Evolutionary conservation across 2,113 vertebrate genomes (phyloP).

Genomic region (Talpa occidentalis): DNA sequence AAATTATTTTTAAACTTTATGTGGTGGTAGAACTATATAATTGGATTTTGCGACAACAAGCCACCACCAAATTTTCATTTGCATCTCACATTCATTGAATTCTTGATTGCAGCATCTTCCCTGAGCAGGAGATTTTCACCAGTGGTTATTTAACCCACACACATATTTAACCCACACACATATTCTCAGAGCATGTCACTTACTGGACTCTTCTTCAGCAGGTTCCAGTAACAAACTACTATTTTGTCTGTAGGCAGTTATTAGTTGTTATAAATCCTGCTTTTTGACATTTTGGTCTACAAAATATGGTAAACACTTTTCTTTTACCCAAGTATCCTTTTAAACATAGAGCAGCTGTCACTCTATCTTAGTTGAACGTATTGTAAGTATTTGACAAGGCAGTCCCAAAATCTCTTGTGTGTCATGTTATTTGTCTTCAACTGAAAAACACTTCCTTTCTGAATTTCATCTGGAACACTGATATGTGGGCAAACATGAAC

Average conservation of each 20-base stretch:
- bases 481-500: neutral
- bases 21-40: neutral
- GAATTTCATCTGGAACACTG: constrained; percentile 4
- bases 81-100: neutral
- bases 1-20: neutral
- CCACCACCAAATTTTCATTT: neutral
- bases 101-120: neutral
- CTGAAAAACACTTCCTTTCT: constrained; percentile 36
- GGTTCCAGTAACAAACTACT: neutral
- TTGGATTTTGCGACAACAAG: constrained; percentile 3
- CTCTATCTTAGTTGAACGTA: constrained; percentile 13
- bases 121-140: neutral
- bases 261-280: neutral
- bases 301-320: neutral
- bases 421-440: constrained; percentile 15
- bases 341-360: constrained; percentile 12
- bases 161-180: neutral
- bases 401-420: neutral
- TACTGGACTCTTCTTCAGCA: neutral
- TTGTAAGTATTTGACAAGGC: constrained; percentile 37
- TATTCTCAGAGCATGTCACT: neutral
- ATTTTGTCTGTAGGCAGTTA: neutral
- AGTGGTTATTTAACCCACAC: neutral
- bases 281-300: constrained; percentile 8
- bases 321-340: constrained; percentile 20